Base-by-base conservation (phyloP, 2,113 vertebrate genomes). In the Glaucidium brasilianum region DNA sequence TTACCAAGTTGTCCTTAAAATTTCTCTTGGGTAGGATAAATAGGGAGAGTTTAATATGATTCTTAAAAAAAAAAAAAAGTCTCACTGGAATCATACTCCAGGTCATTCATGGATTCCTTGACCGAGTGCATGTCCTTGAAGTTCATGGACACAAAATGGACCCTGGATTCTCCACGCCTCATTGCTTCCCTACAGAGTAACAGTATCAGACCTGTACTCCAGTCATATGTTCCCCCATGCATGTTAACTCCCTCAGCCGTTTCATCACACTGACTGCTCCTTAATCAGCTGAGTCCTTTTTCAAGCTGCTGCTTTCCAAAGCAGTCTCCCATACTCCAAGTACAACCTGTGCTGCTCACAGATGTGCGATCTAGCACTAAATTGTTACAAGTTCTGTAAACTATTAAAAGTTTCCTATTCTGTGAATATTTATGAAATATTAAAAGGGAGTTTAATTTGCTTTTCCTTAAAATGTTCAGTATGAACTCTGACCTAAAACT, bases 101-200 rank as follows among this genome's bases (percentile, higher is more conserved):
- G 5, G 12, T 58, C 17, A 55, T 47, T 52, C 15, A 14, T 21
- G 32, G 7, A 95, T 12, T 39, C 32, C 29, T 80, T 86, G 37
- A 18, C 29, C 2, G 0, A 0, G 3, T 18, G 18, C 25, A 76
- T n/a, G 16, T 47, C n/a, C 59, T 67, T 50, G 39, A 12, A 77
- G 16, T 19, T 83, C 35, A 37, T 59, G 13, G 32, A 43, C 50
- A 63, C 15, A 66, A 71, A 84, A 95, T 9, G 15, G 26, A 49
- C 45, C 30, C 6, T 58, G n/a, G 26, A 29, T 26, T 74, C 17
- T 32, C 12, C 20, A 21, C 13, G 20, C 17, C 32, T 67, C 32
- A 17, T 53, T 67, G 45, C 20, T 74, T 74, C n/a, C 14, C 29
- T 50, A 8, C 8, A 47, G 32, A 67, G 32, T 3, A 71, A 55